phyloP scores from a whole-genome alignment of 64 coral and sea anemone species.

The Platygyra sinensis region DNA sequence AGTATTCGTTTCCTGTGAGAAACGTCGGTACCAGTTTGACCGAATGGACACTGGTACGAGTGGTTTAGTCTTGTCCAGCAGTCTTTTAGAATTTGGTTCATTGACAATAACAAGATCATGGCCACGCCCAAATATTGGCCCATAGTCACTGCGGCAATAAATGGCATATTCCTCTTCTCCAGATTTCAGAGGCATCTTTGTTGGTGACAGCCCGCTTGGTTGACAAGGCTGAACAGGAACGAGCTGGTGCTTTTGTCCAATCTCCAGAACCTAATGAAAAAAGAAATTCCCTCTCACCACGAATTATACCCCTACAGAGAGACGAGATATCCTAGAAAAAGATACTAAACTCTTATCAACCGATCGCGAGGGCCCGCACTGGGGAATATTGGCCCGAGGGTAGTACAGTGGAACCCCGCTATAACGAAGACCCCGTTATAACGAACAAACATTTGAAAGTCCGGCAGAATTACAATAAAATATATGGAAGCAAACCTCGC shows the following conservation, averaged over 20 bases:
- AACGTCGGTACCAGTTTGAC: background rate
- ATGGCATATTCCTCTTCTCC: background rate
- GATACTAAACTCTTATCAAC: too few species aligned
- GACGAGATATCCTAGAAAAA: too few species aligned
- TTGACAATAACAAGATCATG: background rate
- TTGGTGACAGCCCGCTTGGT: background rate
- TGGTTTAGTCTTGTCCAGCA: background rate
- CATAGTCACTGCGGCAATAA: background rate
- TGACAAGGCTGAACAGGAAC: slow-evolving; percentile 14
- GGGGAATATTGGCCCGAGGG: too few species aligned
- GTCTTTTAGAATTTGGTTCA: background rate
- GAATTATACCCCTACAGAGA: too few species aligned
- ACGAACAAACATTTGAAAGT: too few species aligned
- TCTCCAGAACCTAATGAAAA: background rate
- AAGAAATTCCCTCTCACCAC: background rate
- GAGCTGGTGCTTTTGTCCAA: background rate
- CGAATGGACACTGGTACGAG: background rate
- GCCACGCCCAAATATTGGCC: background rate
- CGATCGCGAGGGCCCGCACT: too few species aligned
- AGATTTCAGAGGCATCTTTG: background rate
- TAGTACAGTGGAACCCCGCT: too few species aligned
- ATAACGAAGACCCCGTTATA: too few species aligned
- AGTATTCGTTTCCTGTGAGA: background rate
- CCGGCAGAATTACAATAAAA: too few species aligned
- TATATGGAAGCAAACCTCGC: too few species aligned